A percentile compares a stretch with the other conserved stretches of the same genome.
phyloP scores from a whole-genome alignment of 1,140 invertebrate genomes.

The Planococcus citri region DNA sequence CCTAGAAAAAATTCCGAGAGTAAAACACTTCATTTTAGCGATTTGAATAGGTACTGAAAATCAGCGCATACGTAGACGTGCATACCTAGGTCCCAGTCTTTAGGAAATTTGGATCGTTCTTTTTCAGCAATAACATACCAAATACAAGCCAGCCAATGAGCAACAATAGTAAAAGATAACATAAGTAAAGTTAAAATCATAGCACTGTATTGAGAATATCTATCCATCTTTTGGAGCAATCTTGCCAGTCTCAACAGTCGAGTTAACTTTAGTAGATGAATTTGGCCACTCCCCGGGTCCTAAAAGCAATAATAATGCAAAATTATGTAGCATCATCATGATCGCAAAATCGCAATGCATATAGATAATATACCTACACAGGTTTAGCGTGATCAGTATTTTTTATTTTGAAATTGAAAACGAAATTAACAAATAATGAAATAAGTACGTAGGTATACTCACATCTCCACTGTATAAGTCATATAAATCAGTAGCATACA shows the following conservation, averaged over 20 bases:
- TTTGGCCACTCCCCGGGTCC: constrained; percentile 60
- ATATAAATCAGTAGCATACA: constrained; percentile 70
- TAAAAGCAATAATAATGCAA: constrained; percentile 30
- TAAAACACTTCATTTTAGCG: too few species aligned
- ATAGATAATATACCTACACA: not conserved
- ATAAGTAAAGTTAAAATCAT: constrained; percentile 91
- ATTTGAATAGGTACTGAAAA: not conserved
- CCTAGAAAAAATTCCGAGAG: constrained; percentile 44
- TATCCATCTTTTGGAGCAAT: constrained; percentile 93
- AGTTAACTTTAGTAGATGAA: constrained; percentile 91
- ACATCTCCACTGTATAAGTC: constrained; percentile 74
- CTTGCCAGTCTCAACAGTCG: constrained; percentile 79
- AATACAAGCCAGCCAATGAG: constrained; percentile 98
- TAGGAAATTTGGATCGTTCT: constrained; percentile 56
- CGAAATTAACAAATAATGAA: not conserved
- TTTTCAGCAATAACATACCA: constrained; percentile 95
- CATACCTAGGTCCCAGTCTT: constrained; percentile 64
- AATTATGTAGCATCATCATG: not conserved
- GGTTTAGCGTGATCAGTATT: too few species aligned
- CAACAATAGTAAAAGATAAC: constrained; percentile 88
- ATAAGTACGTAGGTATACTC: constrained; percentile 35
- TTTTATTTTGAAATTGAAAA: not conserved
- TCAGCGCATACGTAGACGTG: not conserved
- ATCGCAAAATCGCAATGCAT: not conserved
- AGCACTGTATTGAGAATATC: constrained; percentile 92